A percentile compares a stretch with the other conserved stretches of the same genome.
Conservation (phyloP, 2,113 vertebrate species). For the Callopanchax toddi region DNA sequence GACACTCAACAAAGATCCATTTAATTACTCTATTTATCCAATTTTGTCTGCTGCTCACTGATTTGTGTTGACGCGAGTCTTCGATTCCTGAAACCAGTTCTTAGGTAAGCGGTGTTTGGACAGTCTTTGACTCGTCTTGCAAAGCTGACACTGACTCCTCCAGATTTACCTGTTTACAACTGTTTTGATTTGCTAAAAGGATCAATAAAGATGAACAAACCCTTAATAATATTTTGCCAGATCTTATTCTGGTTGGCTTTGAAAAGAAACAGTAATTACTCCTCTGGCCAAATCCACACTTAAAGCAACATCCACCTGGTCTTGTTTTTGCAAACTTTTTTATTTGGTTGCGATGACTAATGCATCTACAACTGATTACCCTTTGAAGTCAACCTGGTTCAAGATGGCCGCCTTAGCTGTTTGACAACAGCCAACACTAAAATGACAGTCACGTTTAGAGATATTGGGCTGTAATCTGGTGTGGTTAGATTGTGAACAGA, state of each 20-base stretch:
- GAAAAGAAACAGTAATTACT: constrained; percentile 3
- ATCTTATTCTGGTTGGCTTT: constrained; percentile 20
- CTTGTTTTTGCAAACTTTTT: neutral
- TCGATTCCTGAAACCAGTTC: neutral
- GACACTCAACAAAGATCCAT: neutral
- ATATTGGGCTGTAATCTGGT: no score
- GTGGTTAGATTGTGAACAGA: no score
- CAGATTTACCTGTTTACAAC: constrained; percentile 4
- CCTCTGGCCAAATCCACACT: neutral
- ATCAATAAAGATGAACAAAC: neutral
- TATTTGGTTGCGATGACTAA: neutral
- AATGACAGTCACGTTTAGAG: no score
- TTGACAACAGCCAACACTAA: no score
- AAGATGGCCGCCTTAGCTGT: no score
- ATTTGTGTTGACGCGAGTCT: neutral
- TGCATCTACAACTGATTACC: neutral
- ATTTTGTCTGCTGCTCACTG: neutral
- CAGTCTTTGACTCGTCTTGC: neutral
- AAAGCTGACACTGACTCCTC: neutral
- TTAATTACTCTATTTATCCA: neutral
- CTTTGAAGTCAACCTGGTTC: no score
- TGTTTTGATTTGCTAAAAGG: neutral
- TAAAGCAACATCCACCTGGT: neutral
- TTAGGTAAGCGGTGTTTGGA: neutral
- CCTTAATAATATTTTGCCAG: neutral